phyloP scores from a whole-genome alignment of 2,113 vertebrate genomes.

The Spea multiplicata region DNA sequence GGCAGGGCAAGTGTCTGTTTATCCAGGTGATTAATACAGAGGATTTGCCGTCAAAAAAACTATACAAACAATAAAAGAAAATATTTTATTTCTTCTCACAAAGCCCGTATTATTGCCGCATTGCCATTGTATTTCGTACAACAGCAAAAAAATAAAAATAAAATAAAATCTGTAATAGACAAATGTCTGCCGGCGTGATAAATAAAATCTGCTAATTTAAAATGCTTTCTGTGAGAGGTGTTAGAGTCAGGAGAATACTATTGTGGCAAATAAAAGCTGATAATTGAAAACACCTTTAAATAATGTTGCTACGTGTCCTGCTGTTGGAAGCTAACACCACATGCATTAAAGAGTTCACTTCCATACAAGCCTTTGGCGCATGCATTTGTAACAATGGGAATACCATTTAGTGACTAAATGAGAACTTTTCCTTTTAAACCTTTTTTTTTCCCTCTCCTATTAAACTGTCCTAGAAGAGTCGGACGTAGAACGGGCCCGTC shows the following conservation, averaged over 20 bases:
- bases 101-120: too few relatives aligned
- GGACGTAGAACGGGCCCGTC: neutral
- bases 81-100: too few relatives aligned
- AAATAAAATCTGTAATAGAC: slow-evolving; percentile 50
- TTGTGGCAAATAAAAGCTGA: slow-evolving; percentile 68
- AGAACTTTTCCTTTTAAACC: neutral
- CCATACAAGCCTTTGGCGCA: slow-evolving; percentile 31
- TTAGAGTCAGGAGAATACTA: slow-evolving; percentile 56
- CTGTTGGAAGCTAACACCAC: slow-evolving; percentile 49
- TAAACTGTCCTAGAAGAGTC: neutral
- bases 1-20: too few relatives aligned
- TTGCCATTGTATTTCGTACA: too few relatives aligned
- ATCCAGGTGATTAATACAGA: too few relatives aligned
- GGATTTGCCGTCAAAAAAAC: too few relatives aligned
- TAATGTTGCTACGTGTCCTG: slow-evolving; percentile 48
- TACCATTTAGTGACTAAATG: slow-evolving; percentile 3
- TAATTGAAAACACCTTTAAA: slow-evolving; percentile 66
- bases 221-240: slow-evolving; percentile 62
- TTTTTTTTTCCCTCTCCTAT: slow-evolving; percentile 4
- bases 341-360: slow-evolving; percentile 42
- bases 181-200: slow-evolving; percentile 56
- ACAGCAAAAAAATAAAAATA: slow-evolving; percentile 9
- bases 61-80: too few relatives aligned
- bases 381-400: slow-evolving; percentile 24
- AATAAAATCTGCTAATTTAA: slow-evolving; percentile 74